Base-by-base conservation (phyloP, 2,888 invertebrate species). In the Catonia carolina region DNA sequence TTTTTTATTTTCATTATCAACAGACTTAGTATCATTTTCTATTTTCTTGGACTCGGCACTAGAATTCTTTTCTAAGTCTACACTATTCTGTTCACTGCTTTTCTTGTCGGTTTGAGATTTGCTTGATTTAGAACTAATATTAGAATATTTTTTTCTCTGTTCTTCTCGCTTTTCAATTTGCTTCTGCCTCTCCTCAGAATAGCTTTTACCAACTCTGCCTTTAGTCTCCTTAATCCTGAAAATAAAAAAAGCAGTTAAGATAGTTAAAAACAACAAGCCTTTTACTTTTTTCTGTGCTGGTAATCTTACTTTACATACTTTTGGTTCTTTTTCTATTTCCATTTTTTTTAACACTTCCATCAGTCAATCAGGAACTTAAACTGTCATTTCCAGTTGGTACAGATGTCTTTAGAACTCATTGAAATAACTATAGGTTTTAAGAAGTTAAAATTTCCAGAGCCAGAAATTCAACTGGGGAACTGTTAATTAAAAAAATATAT, bases 101-200 rank as follows among this genome's bases (percentile, higher is more conserved):
- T 47, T 49, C 20, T 37, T 20, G 4, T 20, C 15, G 52, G 62
- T 74, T 76, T 50, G 75, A 75, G 64, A 73, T 54, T 60, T 47
- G 17, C 55, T 31, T 22, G 33, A 27, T 27, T 8, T 27, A 8
- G 4, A 6, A 8, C 27, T 27, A 6, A 27, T 8, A 27, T 27
- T 27, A 27, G 27, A 27, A 14, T 33, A 15, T 42, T 59, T 62
- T 49, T 58, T 61, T 37, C 54, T 56, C 23, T 58, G 53, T 53
- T 62, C 61, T 55, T 63, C 62, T 42, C 59, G 58, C 36, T 55
- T 59, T 49, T 58, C 61, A 8, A 57, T 56, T 49, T 56, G 51
- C 12, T 56, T 58, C 36, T 57, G 60, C 33, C 63, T 60, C 45
- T 66, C 64, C 41, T 66, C 66, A 36, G 60, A 56, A 52, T 63